Evolutionary conservation across 2,797 vertebrate genomes (phyloP), one percentile per base, ranked within the genome.

Genomic region (Phrynocephalus vlangalii): DNA sequence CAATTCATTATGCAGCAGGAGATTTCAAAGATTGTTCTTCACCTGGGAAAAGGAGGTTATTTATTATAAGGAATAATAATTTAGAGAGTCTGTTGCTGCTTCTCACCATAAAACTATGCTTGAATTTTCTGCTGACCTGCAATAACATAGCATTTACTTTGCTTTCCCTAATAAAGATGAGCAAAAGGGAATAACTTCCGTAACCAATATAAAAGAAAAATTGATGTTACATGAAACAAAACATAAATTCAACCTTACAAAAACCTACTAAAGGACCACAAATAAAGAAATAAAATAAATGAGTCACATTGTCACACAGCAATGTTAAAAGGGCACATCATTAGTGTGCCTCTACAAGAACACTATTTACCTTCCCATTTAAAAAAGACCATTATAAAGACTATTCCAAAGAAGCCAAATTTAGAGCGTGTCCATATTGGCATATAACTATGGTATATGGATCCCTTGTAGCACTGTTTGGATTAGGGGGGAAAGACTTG

Each of bases 71-170:
- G 9, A 86, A 83, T 9, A 85, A 83, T 11, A 56, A 67, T 86
- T 15, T 87, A 72, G 48, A 56, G 68, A 85, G 77, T 20, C 68
- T 86, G 89, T 80, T 75, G n/a, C 44, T 81, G 15, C 6, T 81
- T 22, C 24, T 28, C 50, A 26, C 0, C 68, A 26, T 8, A 15
- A 26, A 80, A 26, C 38, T 18, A 88, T 30, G 72, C 26, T 11
- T 10, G 67, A 85, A 76, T 83, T n/a, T 92, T 87, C 67, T 1
- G 78, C 50, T 33, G 78, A 56, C 11, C 50, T 7, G 44, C 44
- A 82, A 18, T n/a, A 80, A 75, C 2, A n/a, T 20, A 72, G 16
- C 3, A 28, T 33, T 80, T 80, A 66, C 60, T 72, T 7, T 4
- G 20, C 16, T 63, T 84, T 79, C 56, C 60, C 10, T 84, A 60